These are phyloP conservation scores for Gadopsis bispinosus DNA, from an alignment of 2,797 vertebrate genomes.

Conservation along the genomic window DNA sequence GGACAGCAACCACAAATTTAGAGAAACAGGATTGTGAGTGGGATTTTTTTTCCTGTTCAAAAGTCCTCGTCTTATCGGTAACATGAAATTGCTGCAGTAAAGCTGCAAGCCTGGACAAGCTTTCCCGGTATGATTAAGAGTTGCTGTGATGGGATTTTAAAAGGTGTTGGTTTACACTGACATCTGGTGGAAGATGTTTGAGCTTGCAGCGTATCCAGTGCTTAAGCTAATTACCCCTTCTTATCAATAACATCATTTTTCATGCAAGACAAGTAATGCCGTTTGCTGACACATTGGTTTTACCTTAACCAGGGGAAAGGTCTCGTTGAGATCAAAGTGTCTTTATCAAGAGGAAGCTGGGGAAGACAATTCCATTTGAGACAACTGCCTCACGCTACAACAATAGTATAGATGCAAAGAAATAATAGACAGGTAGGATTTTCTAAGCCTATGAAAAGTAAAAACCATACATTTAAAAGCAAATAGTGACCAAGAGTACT, in stretches of 20 bases:
- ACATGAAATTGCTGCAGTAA: background rate
- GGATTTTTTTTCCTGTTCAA: background rate
- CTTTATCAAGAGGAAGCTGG: too few species aligned
- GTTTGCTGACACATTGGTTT: background rate
- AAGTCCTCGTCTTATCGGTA: background rate
- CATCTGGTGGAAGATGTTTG: conserved; percentile 59
- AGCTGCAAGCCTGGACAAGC: background rate
- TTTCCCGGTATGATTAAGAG: background rate
- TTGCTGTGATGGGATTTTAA: background rate
- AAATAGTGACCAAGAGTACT: background rate
- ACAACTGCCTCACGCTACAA: background rate
- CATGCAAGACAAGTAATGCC: too few species aligned
- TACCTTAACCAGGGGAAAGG: background rate
- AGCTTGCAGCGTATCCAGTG: background rate
- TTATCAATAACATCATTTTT: background rate
- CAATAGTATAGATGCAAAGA: background rate
- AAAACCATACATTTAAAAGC: background rate
- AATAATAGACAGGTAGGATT: background rate
- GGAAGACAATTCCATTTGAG: too few species aligned
- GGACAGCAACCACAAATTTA: background rate
- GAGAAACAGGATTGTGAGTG: background rate
- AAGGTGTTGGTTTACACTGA: conserved; percentile 39
- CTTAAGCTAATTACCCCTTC: background rate
- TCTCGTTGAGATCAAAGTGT: background rate
- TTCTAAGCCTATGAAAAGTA: too few species aligned